phyloP scores from a whole-genome alignment of 2,797 vertebrate species.

The Falco columbarius region DNA sequence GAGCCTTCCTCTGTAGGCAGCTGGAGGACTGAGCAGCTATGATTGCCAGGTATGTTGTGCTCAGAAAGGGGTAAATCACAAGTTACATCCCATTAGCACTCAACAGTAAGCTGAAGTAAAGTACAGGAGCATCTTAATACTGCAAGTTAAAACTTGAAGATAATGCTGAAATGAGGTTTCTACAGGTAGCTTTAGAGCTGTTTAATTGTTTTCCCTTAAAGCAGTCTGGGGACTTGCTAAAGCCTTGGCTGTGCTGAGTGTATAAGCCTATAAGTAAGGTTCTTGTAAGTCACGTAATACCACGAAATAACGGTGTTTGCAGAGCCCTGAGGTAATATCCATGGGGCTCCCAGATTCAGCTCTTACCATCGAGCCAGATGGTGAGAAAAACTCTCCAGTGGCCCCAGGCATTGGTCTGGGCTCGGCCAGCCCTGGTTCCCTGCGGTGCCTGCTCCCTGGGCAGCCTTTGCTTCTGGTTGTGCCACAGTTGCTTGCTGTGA shows the following conservation, averaged over 20 bases:
- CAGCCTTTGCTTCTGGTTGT: background rate
- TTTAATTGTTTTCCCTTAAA: background rate
- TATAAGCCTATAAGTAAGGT: background rate
- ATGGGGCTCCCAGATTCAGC: background rate
- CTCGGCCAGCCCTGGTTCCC: background rate
- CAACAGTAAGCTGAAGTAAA: background rate
- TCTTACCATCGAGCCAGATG: background rate
- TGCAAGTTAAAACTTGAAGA: background rate
- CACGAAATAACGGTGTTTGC: background rate
- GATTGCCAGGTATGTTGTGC: background rate
- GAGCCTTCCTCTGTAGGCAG: background rate
- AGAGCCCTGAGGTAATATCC: background rate
- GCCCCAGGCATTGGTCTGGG: background rate
- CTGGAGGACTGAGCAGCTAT: background rate
- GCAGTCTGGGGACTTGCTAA: background rate
- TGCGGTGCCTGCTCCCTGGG: background rate
- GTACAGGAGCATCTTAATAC: background rate
- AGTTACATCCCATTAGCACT: background rate
- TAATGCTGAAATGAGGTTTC: background rate
- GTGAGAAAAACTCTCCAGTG: background rate
- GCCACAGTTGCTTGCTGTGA: accelerated
- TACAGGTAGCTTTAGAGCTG: background rate
- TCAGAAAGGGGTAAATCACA: background rate
- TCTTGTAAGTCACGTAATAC: background rate
- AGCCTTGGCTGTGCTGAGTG: background rate